phyloP scores from a whole-genome alignment of 2,888 invertebrate genomes.

The Lasioglossum pauxillum region DNA sequence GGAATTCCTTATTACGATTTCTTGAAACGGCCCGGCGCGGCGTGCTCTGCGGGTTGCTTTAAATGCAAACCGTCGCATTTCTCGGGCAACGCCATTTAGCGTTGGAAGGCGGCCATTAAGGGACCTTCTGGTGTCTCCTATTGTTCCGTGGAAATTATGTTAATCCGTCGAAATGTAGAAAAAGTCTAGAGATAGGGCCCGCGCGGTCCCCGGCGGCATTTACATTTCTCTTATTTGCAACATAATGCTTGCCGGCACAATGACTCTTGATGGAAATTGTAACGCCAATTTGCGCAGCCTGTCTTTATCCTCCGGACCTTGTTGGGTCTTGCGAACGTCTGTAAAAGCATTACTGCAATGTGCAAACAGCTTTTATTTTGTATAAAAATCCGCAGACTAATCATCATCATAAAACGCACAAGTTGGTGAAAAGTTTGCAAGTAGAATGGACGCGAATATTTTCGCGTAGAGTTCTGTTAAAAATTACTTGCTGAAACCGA shows the following conservation, averaged over 20 bases:
- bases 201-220: background rate
- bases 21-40: constrained; percentile 32
- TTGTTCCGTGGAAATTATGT: constrained; percentile 33
- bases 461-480: background rate
- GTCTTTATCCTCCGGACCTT: background rate
- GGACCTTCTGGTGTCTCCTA: constrained; percentile 30
- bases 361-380: background rate
- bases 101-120: constrained; percentile 30
- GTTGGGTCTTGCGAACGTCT: background rate
- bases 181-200: background rate
- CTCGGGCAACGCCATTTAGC: constrained; percentile 33
- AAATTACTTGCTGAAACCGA: background rate
- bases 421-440: background rate
- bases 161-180: constrained; percentile 15
- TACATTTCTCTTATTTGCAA: constrained; percentile 3
- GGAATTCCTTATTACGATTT: constrained; percentile 55
- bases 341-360: too few relatives aligned
- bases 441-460: background rate
- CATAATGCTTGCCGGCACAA: background rate
- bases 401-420: background rate
- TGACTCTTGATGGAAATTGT: background rate
- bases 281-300: background rate
- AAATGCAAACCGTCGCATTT: constrained; percentile 40
- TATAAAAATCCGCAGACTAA: background rate
- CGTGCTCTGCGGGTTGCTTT: constrained; percentile 18